Evolutionary conservation across 2,888 invertebrate species (phyloP), one percentile per base, ranked within the genome.

Genomic region (Watsonalla cultraria): DNA sequence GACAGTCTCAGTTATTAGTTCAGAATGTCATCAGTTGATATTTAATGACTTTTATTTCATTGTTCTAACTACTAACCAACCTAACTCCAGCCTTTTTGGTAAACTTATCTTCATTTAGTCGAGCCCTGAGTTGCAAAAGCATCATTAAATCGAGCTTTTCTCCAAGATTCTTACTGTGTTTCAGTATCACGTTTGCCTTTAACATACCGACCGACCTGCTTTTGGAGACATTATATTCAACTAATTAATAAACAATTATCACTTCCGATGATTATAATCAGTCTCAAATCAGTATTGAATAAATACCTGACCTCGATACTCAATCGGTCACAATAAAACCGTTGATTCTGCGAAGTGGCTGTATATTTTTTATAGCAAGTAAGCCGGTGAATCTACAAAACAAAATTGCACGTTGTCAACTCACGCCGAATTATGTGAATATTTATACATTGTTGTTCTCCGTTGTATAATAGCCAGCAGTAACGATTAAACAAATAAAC

Each of bases 391-490:
- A 42, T 8, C 15, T 48, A 48, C 35, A 13, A 35, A 49, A 49
- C 39, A 14, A 49, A 37, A 37, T 37, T 33, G 15, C 14, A 15
- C 37, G 37, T 9, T 45, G 48, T 60, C 52, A 60, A 55, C 50
- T 45, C 51, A 45, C 47, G 45, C 33, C 24, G 9, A 42, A 42
- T 42, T 42, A 11, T 55, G 52, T 46, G 50, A 55, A 58, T 58
- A 57, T 59, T 64, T 50, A 56, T 60, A 47, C 58, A 64, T 68
- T 58, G 68, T 64, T 57, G 49, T 47, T 45, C 48, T 60, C 58
- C 59, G 59, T 62, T 33, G 35, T 45, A 53, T 53, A 51, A 47
- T 53, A 52, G 51, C 47, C 33, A 54, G 50, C 52, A 51, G 49
- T 54, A 57, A 62, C 68, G 61, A 57, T 51, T 35, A 48, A 50